Evolutionary conservation across 1,140 invertebrate species (phyloP).

Genomic region (Drosophila equinoxialis): DNA sequence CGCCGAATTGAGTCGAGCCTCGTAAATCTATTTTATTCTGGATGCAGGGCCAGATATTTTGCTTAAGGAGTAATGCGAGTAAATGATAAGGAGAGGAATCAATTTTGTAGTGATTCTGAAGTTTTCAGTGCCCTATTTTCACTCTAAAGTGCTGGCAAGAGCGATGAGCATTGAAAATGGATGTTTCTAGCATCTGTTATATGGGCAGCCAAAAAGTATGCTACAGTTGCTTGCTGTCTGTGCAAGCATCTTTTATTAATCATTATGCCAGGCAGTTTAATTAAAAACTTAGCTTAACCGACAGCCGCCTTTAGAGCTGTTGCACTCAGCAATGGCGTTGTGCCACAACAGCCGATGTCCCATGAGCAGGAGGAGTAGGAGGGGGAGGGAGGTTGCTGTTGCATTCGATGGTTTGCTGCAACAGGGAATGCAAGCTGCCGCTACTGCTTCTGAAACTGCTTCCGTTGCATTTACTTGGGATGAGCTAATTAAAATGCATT

Average conservation of each 20-base stretch:
- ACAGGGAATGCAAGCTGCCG: conserved; percentile 43
- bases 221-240: conserved; percentile 51
- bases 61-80: too few relatives aligned
- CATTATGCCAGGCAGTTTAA: conserved; percentile 66
- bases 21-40: too few relatives aligned
- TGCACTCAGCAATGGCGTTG: conserved; percentile 54
- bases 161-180: not conserved
- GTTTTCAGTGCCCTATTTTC: too few relatives aligned
- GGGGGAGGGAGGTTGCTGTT: too few relatives aligned
- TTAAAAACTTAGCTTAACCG: conserved; percentile 71
- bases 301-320: conserved; percentile 57
- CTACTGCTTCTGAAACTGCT: conserved; percentile 16
- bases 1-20: too few relatives aligned
- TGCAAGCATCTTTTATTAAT: conserved; percentile 59
- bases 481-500: conserved; percentile 78
- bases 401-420: conserved; percentile 33
- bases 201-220: conserved; percentile 48
- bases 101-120: too few relatives aligned
- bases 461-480: conserved; percentile 40
- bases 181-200: not conserved
- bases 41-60: too few relatives aligned
- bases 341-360: conserved; percentile 28
- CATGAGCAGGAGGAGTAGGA: conserved; percentile 24
- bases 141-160: too few relatives aligned
- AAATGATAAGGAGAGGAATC: too few relatives aligned